Evolutionary conservation across 1,140 invertebrate genomes (phyloP).

Genomic region (Nylanderia fulva): DNA sequence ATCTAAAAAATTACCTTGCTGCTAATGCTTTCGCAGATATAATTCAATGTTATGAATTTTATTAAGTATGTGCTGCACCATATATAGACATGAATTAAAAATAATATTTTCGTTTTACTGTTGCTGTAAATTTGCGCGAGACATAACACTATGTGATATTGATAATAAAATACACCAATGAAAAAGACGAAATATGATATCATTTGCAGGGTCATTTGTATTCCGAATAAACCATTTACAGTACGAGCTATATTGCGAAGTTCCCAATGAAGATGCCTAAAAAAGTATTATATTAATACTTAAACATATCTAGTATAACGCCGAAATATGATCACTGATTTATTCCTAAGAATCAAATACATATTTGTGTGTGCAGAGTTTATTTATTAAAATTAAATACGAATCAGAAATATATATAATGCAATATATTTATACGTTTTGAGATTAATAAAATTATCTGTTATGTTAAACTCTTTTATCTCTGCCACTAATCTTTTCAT

Average conservation of each 20-base stretch:
- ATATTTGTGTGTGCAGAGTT: no score
- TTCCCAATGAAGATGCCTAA: constrained; percentile 32
- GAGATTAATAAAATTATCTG: no score
- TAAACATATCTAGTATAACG: neutral
- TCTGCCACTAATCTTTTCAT: neutral
- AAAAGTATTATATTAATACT: neutral
- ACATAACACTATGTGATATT: neutral
- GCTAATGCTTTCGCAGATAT: constrained; percentile 24
- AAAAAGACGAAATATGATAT: neutral
- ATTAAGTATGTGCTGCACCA: neutral
- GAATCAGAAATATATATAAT: no score
- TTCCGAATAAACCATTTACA: constrained; percentile 23
- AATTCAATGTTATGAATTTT: neutral
- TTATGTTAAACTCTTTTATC: no score
- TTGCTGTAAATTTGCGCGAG: no score
- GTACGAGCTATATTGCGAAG: constrained; percentile 13
- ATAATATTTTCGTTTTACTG: neutral
- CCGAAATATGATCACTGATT: no score
- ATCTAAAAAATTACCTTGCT: constrained; percentile 1
- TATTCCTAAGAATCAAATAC: no score
- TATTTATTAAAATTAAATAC: no score
- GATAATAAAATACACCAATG: neutral
- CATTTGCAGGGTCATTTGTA: constrained; percentile 29
- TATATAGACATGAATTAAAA: neutral
- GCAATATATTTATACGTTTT: no score